A percentile compares a stretch with the other conserved stretches of the same genome.
These are phyloP conservation scores for Trachelus stipa DNA, from an alignment of 2,888 invertebrate genomes.

Conservation along the genomic window DNA sequence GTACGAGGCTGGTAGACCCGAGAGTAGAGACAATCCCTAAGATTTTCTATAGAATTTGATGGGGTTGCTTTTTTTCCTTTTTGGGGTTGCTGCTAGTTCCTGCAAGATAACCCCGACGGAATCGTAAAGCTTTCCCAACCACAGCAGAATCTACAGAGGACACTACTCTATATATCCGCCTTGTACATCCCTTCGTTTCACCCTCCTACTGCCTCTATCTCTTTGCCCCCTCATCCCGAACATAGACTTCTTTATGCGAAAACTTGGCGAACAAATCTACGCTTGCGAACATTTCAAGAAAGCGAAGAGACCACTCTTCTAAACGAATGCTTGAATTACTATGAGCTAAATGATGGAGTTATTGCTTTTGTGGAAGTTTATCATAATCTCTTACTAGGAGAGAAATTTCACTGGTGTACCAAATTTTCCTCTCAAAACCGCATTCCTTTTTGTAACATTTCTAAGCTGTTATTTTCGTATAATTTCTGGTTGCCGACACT, in stretches of 20 bases:
- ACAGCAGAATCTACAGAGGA: background rate
- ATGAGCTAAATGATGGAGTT: background rate
- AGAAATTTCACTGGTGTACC: background rate
- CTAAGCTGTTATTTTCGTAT: background rate
- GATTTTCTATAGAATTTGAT: background rate
- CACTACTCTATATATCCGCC: background rate
- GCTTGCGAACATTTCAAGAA: background rate
- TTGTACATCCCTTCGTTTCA: background rate
- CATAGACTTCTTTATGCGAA: background rate
- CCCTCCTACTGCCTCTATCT: background rate
- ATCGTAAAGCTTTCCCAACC: background rate
- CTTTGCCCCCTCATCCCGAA: background rate
- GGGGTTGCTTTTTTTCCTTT: background rate
- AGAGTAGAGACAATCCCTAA: background rate
- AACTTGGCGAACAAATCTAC: background rate
- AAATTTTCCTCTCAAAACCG: too few relatives aligned
- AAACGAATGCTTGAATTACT: background rate
- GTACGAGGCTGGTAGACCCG: background rate
- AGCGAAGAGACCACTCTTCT: background rate
- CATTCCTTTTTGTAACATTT: too few relatives aligned
- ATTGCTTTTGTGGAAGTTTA: background rate
- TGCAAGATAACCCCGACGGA: background rate
- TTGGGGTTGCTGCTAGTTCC: background rate
- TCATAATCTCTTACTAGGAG: background rate
- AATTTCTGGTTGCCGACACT: background rate